Evolutionary conservation across 2,888 invertebrate species (phyloP), one percentile per base, ranked within the genome.

Genomic region (Erebia aethiops): DNA sequence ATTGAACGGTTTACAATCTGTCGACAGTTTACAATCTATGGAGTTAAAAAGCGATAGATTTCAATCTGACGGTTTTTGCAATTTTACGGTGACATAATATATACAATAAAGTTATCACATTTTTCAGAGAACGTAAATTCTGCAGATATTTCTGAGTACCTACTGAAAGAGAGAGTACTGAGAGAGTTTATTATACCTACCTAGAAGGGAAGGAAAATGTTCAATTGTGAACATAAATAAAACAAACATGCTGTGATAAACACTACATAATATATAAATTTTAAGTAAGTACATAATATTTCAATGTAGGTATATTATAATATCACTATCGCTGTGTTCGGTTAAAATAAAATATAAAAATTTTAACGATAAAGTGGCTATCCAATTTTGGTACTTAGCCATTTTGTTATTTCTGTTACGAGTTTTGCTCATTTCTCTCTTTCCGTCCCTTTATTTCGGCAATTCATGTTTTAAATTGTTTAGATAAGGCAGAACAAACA

Each of bases 361-460:
- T 46, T 62, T 60, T 43, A 65, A 61, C 26, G 61, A 69, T 67
- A 57, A 67, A 71, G 74, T 75, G 71, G 69, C 4, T 77, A 70
- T 75, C 72, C 71, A 74, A 49, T 64, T 68, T 66, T 65, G 58
- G 61, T 14, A 35, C 35, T 35, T 35, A 46, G 63, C 35, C 62
- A 66, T 71, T 26, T 73, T 77, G 69, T 65, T 74, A 80, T 80
- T 73, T 60, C 73, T 76, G 78, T 67, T 67, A 78, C 63, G 66
- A 77, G 81, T 84, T 75, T 89, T 87, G 91, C 91, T 90, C 90
- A 91, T 85, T 86, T 89, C 79, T 83, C 80, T 86, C 76, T 86
- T 83, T 87, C 91, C 90, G 90, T 90, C 91, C 90, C 84, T 86
- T 82, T 78, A 79, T 85, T 88, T 84, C 71, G 67, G 67, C 64